phyloP scores from a whole-genome alignment of 2,113 vertebrate species.

The Myotis lucifugus region DNA sequence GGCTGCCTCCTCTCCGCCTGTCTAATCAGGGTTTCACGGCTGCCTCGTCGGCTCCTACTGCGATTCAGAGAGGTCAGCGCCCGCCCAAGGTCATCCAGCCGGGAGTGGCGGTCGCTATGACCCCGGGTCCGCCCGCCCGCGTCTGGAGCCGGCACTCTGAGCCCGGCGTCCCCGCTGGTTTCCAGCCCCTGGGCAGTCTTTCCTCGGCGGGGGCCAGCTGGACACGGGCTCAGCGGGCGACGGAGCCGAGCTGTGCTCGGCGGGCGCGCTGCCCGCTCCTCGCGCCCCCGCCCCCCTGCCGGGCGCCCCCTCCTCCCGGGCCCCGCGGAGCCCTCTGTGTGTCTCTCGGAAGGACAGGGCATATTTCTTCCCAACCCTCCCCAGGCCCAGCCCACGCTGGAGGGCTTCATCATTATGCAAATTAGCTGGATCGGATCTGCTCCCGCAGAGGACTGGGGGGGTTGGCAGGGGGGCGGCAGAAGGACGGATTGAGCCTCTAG shows the following conservation, averaged over 20 bases:
- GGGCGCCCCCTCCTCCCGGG: background rate
- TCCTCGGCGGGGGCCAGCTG: constrained; percentile 72
- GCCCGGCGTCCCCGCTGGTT: constrained; percentile 59
- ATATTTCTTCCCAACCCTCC: constrained; percentile 76
- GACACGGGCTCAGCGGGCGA: constrained; percentile 38
- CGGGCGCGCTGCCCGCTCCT: background rate
- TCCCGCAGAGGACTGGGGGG: constrained; percentile 65
- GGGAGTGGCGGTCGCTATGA: constrained; percentile 26
- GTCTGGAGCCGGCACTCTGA: constrained; percentile 55
- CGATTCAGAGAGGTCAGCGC: background rate
- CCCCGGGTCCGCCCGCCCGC: constrained; percentile 2
- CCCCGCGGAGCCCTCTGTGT: constrained; percentile 43
- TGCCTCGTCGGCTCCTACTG: background rate
- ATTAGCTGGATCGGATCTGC: constrained; percentile 66
- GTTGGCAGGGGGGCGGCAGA: constrained; percentile 35
- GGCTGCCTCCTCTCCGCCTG: accelerated
- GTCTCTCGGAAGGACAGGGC: constrained; percentile 72
- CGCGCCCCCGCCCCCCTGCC: constrained; percentile 25
- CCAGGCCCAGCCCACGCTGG: constrained; percentile 63
- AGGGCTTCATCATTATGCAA: constrained; percentile 78
- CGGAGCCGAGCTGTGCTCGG: constrained; percentile 60
- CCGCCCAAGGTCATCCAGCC: constrained; percentile 49
- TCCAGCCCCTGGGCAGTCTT: constrained; percentile 69
- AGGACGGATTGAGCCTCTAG: constrained; percentile 75
- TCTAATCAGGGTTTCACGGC: background rate